These are phyloP conservation scores for Baryphthengus martii DNA, from an alignment of 2,113 vertebrate genomes.

Conservation along the genomic window DNA sequence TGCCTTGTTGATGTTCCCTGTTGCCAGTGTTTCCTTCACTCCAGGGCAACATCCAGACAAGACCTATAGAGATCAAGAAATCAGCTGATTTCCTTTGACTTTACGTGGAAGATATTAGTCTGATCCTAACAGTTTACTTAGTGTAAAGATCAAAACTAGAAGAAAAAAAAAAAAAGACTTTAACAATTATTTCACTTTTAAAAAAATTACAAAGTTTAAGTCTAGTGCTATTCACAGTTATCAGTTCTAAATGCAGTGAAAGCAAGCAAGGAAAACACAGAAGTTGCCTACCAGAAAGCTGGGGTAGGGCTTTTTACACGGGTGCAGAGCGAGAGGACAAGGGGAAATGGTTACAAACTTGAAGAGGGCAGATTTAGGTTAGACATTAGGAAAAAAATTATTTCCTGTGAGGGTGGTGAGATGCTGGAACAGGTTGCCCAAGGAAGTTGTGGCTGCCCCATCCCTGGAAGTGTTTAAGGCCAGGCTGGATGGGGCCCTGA, in stretches of 20 bases:
- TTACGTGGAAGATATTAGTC: background rate
- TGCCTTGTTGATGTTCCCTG: background rate
- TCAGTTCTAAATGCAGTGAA: background rate
- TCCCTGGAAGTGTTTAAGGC: too few relatives aligned
- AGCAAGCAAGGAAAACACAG: background rate
- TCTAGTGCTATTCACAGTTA: background rate
- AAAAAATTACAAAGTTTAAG: background rate
- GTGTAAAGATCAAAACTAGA: background rate
- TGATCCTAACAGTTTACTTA: background rate
- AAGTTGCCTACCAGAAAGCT: too few relatives aligned
- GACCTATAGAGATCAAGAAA: constrained; percentile 69
- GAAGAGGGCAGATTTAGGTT: too few relatives aligned
- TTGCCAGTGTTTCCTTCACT: constrained; percentile 54
- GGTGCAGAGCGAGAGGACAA: too few relatives aligned
- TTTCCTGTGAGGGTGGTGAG: too few relatives aligned
- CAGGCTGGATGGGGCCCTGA: too few relatives aligned
- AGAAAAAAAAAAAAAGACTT: background rate
- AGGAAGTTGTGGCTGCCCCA: too few relatives aligned
- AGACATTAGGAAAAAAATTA: too few relatives aligned
- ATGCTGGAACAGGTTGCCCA: too few relatives aligned
- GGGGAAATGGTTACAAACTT: too few relatives aligned
- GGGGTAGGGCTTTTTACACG: too few relatives aligned
- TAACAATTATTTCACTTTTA: background rate
- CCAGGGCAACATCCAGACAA: constrained; percentile 89
- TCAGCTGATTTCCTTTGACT: background rate